Percentiles rank a stretch among this genome's conserved stretches.
Evolutionary conservation across 2,888 invertebrate genomes (phyloP).

Genomic region (Lydus trimaculatus): DNA sequence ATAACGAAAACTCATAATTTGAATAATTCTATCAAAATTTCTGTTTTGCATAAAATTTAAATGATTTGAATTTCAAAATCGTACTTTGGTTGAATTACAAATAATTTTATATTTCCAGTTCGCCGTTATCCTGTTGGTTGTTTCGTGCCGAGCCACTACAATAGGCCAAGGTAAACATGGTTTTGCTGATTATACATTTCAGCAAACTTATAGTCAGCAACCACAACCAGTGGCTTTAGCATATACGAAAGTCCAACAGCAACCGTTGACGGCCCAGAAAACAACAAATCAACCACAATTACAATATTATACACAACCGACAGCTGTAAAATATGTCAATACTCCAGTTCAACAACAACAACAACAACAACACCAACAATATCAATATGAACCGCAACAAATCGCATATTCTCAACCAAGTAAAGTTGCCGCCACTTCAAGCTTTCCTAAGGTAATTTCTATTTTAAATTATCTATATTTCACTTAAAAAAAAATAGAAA

Average conservation of each 20-base stretch:
- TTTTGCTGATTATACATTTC: conserved; percentile 24
- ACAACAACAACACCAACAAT: conserved; percentile 40
- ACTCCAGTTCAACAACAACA: conserved; percentile 16
- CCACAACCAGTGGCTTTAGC: conserved; percentile 20
- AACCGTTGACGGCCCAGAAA: conserved; percentile 24
- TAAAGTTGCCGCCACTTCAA: conserved; percentile 29
- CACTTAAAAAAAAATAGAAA: conserved; percentile 19
- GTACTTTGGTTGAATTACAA: not conserved
- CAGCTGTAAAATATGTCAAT: conserved; percentile 25
- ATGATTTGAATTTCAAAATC: not conserved
- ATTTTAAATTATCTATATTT: conserved; percentile 11
- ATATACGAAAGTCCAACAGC: conserved; percentile 29
- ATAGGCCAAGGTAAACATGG: conserved; percentile 39
- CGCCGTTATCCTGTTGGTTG: conserved; percentile 33
- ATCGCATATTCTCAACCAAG: conserved; percentile 34
- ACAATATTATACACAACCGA: conserved; percentile 25
- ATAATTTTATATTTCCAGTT: conserved; percentile 34
- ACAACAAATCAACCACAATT: conserved; percentile 28
- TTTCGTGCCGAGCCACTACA: conserved; percentile 30
- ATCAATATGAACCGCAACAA: conserved; percentile 38
- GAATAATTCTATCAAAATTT: not conserved
- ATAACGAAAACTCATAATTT: not conserved
- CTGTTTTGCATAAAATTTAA: not conserved
- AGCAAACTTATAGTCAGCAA: conserved; percentile 19
- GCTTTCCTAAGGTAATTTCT: conserved; percentile 30